Conservation (phyloP, 2,888 invertebrate species). For the Entomobrya multifasciata region DNA sequence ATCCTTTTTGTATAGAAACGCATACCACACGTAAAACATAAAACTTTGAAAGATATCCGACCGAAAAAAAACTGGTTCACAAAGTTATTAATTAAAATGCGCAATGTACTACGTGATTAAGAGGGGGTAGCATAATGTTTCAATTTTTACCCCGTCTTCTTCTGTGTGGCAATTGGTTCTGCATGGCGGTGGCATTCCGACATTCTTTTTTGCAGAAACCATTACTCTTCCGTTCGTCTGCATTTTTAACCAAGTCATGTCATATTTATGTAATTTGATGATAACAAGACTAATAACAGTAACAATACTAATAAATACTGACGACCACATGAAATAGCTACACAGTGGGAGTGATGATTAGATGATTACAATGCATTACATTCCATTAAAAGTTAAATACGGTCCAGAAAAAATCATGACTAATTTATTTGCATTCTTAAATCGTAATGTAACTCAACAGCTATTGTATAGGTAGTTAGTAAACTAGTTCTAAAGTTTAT, state of each 20-base stretch:
- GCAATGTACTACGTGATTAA: conserved; percentile 43
- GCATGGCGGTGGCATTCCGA: conserved; percentile 45
- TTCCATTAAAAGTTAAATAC: conserved; percentile 14
- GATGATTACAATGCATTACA: conserved; percentile 28
- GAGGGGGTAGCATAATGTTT: conserved; percentile 54
- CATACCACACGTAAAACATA: conserved; percentile 9
- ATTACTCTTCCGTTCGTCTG: background rate
- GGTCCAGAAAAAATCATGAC: conserved; percentile 28
- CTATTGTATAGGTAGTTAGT: background rate
- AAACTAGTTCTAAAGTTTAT: background rate
- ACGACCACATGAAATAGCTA: conserved; percentile 17
- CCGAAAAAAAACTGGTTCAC: conserved; percentile 51
- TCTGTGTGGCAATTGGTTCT: conserved; percentile 52
- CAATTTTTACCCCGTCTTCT: conserved; percentile 49
- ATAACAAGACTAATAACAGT: conserved; percentile 41
- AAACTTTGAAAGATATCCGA: too few species aligned
- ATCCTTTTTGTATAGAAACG: background rate
- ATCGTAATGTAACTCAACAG: background rate
- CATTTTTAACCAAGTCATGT: conserved; percentile 8
- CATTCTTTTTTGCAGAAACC: background rate
- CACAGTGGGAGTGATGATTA: conserved; percentile 14
- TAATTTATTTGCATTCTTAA: background rate
- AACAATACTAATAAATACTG: background rate
- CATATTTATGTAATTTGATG: background rate
- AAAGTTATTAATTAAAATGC: conserved; percentile 45